Conservation (phyloP, 2,797 vertebrate genomes). For the Poecilia gillii region DNA sequence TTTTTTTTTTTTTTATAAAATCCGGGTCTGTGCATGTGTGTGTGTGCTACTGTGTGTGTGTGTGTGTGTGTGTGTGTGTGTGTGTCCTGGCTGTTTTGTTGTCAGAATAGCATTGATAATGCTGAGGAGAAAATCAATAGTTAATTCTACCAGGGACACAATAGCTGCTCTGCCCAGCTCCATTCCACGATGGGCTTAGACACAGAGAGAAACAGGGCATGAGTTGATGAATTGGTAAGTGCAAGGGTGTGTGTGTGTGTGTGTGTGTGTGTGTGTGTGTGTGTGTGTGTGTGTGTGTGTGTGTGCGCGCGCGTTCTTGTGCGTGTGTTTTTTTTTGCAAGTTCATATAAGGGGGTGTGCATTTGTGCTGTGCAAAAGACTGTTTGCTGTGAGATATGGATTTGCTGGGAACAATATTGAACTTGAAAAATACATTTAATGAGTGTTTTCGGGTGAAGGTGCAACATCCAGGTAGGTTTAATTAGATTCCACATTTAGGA, state of each 20-base stretch:
- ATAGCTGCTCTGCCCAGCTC: conserved; percentile 68
- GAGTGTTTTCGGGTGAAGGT: not conserved
- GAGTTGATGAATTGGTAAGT: conserved; percentile 75
- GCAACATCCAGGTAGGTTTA: conserved; percentile 5
- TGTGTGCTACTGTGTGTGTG: conserved; percentile 35
- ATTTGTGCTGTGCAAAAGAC: conserved; percentile 13
- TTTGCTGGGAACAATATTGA: conserved; percentile 28
- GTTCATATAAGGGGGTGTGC: conserved; percentile 24
- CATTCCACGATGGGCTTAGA: conserved; percentile 60
- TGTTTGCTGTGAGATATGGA: conserved; percentile 37
- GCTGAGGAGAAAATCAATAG: conserved; percentile 81
- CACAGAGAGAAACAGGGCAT: conserved; percentile 57
- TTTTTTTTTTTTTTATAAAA: conserved; percentile 19
- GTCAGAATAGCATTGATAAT: conserved; percentile 76
- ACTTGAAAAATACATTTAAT: conserved; percentile 15
- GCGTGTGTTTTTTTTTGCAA: conserved; percentile 28
- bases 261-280: conserved; percentile 46
- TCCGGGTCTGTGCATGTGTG: conserved; percentile 40
- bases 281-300: conserved; percentile 49
- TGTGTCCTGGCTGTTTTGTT: conserved; percentile 67
- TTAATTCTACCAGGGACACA: conserved; percentile 80
- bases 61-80: conserved; percentile 38
- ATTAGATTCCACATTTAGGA: not conserved
- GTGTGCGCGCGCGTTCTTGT: conserved; percentile 42
- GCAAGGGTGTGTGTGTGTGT: conserved; percentile 33